These are phyloP conservation scores for Phortica magna DNA, from an alignment of 2,888 invertebrate genomes.

Conservation along the genomic window DNA sequence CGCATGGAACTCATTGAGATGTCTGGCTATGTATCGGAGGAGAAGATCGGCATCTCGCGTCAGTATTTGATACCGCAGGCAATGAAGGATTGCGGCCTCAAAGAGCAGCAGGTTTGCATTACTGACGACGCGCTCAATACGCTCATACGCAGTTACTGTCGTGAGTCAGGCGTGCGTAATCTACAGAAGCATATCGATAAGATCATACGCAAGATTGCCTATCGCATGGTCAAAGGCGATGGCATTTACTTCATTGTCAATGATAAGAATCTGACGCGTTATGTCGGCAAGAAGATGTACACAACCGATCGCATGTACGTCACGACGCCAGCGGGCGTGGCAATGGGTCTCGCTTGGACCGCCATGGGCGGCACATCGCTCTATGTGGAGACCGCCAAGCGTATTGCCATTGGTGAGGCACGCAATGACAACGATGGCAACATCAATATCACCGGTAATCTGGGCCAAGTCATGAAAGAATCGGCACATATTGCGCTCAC, in stretches of 20 bases:
- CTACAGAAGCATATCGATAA: constrained; percentile 98
- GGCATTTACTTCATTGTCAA: constrained; percentile 82
- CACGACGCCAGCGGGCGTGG: constrained; percentile 94
- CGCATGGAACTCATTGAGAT: constrained; percentile 99
- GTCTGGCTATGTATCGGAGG: constrained; percentile 97
- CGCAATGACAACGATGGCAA: constrained; percentile 76
- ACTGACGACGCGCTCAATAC: constrained; percentile 84
- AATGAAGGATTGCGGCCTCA: constrained; percentile 88
- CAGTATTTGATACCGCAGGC: constrained; percentile 95
- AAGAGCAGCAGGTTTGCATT: constrained; percentile 83
- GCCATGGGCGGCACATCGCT: constrained; percentile 97
- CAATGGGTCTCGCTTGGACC: constrained; percentile 99
- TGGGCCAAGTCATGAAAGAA: constrained; percentile 99
- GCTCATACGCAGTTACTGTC: constrained; percentile 92
- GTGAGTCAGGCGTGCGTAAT: constrained; percentile 97
- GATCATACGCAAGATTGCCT: constrained; percentile 94
- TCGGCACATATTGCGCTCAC: constrained; percentile 94
- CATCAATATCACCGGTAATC: constrained; percentile 91
- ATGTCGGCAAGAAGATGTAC: constrained; percentile 92
- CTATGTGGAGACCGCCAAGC: constrained; percentile 91
- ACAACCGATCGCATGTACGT: constrained; percentile 96
- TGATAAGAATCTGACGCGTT: constrained; percentile 85
- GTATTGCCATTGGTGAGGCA: constrained; percentile 68
- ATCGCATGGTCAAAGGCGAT: constrained; percentile 90
- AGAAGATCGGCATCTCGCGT: constrained; percentile 95